Conservation (phyloP, 2,797 vertebrate genomes). For the Sparidentex hasta region DNA sequence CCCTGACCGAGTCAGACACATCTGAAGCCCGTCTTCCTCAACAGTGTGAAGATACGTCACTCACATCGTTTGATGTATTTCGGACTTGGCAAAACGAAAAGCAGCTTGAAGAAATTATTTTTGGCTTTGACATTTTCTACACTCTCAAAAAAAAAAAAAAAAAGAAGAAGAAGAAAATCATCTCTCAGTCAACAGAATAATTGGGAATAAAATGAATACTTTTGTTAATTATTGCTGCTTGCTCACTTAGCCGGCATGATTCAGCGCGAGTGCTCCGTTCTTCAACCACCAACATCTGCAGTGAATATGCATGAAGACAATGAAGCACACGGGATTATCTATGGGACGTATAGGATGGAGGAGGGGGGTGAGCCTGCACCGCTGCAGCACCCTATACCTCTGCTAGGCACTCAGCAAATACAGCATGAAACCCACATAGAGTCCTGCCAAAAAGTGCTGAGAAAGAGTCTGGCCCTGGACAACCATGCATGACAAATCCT, state of each 20-base stretch:
- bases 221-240: conserved; percentile 6
- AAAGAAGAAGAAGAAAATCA: no score
- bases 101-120: no score
- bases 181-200: background rate
- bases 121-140: no score
- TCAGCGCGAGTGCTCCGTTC: conserved; percentile 18
- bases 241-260: conserved; percentile 24
- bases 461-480: conserved; percentile 76
- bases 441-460: conserved; percentile 80
- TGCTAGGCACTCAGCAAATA: conserved; percentile 69
- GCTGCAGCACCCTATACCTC: conserved; percentile 63
- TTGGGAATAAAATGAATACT: background rate
- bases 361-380: conserved; percentile 37
- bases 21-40: no score
- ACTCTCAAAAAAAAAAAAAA: no score
- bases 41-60: no score
- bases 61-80: no score
- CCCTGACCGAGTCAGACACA: no score
- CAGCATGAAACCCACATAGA: conserved; percentile 74
- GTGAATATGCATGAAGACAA: conserved; percentile 35
- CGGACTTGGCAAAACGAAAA: no score
- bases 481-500: conserved; percentile 82
- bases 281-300: conserved; percentile 28
- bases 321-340: conserved; percentile 45
- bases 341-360: conserved; percentile 38